Evolutionary conservation across 1,140 invertebrate genomes (phyloP), one percentile per base, ranked within the genome.

Genomic region (Pseudomyrmex concolor): DNA sequence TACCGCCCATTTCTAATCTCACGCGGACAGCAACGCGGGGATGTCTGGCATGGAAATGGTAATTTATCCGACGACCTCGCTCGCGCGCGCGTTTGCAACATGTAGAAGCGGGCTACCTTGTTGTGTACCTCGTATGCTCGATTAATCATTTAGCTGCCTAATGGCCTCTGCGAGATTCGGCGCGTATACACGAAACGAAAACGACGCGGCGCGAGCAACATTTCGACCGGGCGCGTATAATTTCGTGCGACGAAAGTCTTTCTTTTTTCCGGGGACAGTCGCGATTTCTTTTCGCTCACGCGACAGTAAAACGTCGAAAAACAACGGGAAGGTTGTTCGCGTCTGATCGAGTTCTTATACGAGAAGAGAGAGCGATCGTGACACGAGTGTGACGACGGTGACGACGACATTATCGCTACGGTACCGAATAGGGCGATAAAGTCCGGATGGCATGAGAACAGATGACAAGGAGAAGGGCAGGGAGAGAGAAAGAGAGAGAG

Each of bases 71-170:
- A 4, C 76, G 66, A 71, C 66, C 66, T 59, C 66, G 66, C 17
- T 34, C 48, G 67, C 74, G 50, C 74, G 17, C 76, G 34, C 51
- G 54, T 80, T 48, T 50, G 66, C 71, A 80, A 80, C 76, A 70
- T 70, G 76, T 59, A 71, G 76, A 80, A 80, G 55, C 76, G 54
- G n/a, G 54, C 66, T 71, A 72, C 68, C 78, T 83, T 87, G 60
- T 25, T 67, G 72, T 66, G 80, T 83, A 59, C 25, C 80, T 63
- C 51, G 85, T 83, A 67, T 48, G 57, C 45, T 48, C 73, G 85
- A 80, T 87, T 87, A 87, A 86, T 87, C 86, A 87, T 87, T 86
- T 76, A 86, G 45, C 72, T 55, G 50, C 50, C 81, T 87, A 87
- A 87, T 87, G 81, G 85, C 63, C 81, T 64, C 62, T 48, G 67